Evolutionary conservation across 2,888 invertebrate species (phyloP).

Genomic region (Tetragonisca angustula): DNA sequence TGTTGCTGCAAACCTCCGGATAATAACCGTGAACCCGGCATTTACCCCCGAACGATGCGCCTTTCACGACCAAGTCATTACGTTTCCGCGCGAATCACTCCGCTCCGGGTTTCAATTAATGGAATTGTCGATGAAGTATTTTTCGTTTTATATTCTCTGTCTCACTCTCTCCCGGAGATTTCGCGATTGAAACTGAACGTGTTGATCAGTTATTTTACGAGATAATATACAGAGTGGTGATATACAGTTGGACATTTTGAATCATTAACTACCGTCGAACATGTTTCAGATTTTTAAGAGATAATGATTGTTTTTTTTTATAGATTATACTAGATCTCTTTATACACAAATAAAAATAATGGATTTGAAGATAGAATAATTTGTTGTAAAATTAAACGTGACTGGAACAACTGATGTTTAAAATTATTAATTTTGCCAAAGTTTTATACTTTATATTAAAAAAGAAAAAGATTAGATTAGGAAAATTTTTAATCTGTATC

Average conservation of each 20-base stretch:
- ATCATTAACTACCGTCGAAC: background rate
- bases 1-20: background rate
- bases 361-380: background rate
- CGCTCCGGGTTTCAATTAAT: slow-evolving; percentile 3
- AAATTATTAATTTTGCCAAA: too few species aligned
- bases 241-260: background rate
- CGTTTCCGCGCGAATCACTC: slow-evolving; percentile 6
- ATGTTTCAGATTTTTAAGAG: background rate
- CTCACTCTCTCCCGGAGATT: background rate
- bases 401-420: too few species aligned
- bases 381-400: background rate
- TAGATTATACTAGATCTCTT: background rate
- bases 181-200: background rate
- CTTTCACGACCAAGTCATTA: slow-evolving; percentile 6
- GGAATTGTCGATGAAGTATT: background rate
- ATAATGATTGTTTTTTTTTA: background rate
- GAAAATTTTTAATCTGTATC: too few species aligned
- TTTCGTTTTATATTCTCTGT: background rate
- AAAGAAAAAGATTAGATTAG: too few species aligned
- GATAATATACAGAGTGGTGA: background rate
- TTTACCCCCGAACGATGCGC: background rate
- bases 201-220: background rate
- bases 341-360: background rate
- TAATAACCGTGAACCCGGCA: slow-evolving; percentile 4
- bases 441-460: too few species aligned